phyloP scores from a whole-genome alignment of 2,797 vertebrate genomes.

The Sus cebifrons region DNA sequence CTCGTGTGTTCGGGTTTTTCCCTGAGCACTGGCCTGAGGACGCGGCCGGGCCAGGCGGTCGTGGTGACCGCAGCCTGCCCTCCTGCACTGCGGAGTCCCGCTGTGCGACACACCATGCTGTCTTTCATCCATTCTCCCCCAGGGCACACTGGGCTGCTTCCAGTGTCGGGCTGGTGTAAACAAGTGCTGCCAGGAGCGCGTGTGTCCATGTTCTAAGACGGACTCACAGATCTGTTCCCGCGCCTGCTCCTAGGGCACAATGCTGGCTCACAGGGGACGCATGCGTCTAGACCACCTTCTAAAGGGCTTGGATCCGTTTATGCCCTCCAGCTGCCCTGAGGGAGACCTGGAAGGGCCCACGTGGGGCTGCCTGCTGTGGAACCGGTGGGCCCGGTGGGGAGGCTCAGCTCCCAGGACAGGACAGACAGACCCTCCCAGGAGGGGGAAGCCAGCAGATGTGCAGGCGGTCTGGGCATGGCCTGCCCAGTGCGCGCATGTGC shows the following conservation, averaged over 20 bases:
- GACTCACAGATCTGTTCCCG: background rate
- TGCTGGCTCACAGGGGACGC: rapidly evolving
- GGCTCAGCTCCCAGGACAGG: background rate
- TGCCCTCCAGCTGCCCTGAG: background rate
- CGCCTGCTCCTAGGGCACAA: background rate
- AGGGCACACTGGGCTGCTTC: rapidly evolving
- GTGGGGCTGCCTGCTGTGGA: background rate
- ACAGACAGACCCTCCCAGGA: background rate
- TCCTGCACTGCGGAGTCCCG: background rate
- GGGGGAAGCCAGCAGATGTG: rapidly evolving
- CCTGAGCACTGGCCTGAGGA: rapidly evolving
- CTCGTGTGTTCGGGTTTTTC: background rate
- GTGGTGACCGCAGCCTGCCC: rapidly evolving
- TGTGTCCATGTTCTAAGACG: rapidly evolving
- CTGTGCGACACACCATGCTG: rapidly evolving
- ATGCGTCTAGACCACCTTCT: rapidly evolving
- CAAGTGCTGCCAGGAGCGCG: background rate
- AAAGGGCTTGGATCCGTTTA: rapidly evolving
- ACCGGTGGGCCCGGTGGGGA: background rate
- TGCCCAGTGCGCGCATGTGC: background rate
- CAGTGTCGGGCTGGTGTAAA: background rate
- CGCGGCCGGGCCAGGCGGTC: rapidly evolving
- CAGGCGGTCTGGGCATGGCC: rapidly evolving
- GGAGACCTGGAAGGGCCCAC: background rate
- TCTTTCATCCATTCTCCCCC: rapidly evolving